Conservation (phyloP, 2,888 invertebrate genomes). For the Drosophila hamatofila region DNA sequence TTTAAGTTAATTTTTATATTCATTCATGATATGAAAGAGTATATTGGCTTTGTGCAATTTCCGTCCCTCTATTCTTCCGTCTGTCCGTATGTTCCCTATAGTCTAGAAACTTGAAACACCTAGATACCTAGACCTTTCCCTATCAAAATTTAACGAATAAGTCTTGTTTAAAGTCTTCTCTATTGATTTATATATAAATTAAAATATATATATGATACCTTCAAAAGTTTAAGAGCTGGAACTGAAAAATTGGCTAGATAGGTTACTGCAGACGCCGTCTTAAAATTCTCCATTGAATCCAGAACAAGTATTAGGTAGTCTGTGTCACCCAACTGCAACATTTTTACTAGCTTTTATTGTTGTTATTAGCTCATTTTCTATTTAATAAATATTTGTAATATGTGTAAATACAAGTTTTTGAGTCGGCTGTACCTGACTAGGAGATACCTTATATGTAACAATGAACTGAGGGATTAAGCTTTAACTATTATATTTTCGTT, state of each 20-base stretch:
- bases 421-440: neutral
- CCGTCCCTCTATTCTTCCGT: neutral
- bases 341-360: neutral
- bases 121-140: too few relatives aligned
- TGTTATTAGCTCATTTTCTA: neutral
- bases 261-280: too few relatives aligned
- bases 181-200: too few relatives aligned
- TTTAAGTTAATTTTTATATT: neutral
- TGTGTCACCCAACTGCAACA: neutral
- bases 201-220: too few relatives aligned
- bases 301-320: neutral
- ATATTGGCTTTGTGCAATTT: neutral
- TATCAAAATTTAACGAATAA: too few relatives aligned
- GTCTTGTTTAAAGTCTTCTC: too few relatives aligned
- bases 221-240: too few relatives aligned
- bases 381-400: neutral
- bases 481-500: neutral
- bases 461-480: neutral
- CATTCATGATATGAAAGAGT: neutral
- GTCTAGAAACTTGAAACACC: too few relatives aligned
- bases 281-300: too few relatives aligned
- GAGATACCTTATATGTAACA: neutral
- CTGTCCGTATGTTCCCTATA: too few relatives aligned
- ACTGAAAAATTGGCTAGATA: too few relatives aligned
- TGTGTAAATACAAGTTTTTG: neutral